These are phyloP conservation scores for Odontesthes bonariensis DNA, from an alignment of 2,113 vertebrate genomes.

Conservation along the genomic window DNA sequence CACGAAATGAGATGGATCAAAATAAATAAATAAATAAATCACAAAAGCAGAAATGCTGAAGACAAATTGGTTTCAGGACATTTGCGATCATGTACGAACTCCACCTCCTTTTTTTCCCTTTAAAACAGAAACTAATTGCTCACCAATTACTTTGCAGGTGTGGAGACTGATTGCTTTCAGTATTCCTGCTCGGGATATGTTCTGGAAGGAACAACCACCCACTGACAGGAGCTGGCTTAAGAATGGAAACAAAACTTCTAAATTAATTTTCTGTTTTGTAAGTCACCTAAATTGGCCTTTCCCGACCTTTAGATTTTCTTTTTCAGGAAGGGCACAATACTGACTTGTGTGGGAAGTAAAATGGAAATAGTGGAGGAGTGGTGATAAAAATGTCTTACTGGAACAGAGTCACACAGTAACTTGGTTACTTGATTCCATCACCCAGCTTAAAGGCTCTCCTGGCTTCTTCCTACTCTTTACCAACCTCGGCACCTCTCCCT, in stretches of 20 bases:
- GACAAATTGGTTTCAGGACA: too few relatives aligned
- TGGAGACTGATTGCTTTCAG: neutral
- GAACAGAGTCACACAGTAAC: slow-evolving; percentile 16
- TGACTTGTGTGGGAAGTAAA: slow-evolving; percentile 12
- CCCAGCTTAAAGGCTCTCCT: neutral
- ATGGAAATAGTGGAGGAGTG: neutral
- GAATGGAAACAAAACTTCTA: neutral
- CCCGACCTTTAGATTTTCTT: neutral
- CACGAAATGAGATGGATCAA: neutral
- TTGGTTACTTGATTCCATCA: slow-evolving; percentile 44
- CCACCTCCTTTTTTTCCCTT: too few relatives aligned
- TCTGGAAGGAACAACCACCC: too few relatives aligned
- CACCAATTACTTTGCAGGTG: neutral
- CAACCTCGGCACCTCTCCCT: neutral
- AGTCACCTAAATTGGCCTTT: neutral
- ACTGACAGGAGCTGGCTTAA: neutral
- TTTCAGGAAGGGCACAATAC: neutral
- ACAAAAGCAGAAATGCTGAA: too few relatives aligned
- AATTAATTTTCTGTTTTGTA: neutral
- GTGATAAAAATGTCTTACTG: slow-evolving; percentile 34
- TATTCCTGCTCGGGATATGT: neutral
- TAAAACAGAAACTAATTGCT: too few relatives aligned
- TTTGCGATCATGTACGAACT: too few relatives aligned
- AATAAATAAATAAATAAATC: too few relatives aligned
- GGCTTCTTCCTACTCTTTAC: slow-evolving; percentile 3